Evolutionary conservation across 2,888 invertebrate genomes (phyloP), one percentile per base, ranked within the genome.

Genomic region (Conchocele bisecta): DNA sequence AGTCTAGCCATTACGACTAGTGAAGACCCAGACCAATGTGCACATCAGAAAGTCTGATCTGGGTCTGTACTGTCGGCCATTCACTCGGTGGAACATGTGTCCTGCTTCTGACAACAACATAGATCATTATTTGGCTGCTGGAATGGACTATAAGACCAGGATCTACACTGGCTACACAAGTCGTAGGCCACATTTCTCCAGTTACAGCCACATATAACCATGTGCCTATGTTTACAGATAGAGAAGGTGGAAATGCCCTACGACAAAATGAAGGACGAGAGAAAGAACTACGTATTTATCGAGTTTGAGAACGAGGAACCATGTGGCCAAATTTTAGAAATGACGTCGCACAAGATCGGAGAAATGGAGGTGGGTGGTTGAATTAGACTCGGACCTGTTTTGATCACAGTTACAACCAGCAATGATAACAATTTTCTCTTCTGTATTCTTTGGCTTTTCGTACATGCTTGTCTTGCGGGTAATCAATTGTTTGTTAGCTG

Each of bases 251-350:
- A 98, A 92, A 96, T 98, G 95, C 98, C 98, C 68, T 98, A 96
- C 89, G 98, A 98, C 92, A 98, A 98, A 92, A 95, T 96, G 91
- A 98, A 98, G 94, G 97, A 97, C 91, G 97, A 97, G 92, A 94
- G 98, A 87, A 96, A 98, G 93, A 97, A 96, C 73, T 98, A 98
- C 93, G 98, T 98, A 91, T 98, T 98, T 92, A 97, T 98, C 91
- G 98, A 98, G 82, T 98, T 98, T 89, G 98, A 98, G 91, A 96
- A 96, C 31, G 98, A 98, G 92, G 96, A 96, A 92, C 96, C 97
- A 60, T 97, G 97, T 31, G 96, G 96, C 88, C 97, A 97, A 77
- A 81, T 86, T 26, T 73, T 85, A 41, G 42, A 69, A 54, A 72
- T 64, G 57, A 71, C 67, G 9, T 68, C 70, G 39, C 87, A 87